phyloP scores from a whole-genome alignment of 2,113 vertebrate species.

The Synchiropus splendidus region DNA sequence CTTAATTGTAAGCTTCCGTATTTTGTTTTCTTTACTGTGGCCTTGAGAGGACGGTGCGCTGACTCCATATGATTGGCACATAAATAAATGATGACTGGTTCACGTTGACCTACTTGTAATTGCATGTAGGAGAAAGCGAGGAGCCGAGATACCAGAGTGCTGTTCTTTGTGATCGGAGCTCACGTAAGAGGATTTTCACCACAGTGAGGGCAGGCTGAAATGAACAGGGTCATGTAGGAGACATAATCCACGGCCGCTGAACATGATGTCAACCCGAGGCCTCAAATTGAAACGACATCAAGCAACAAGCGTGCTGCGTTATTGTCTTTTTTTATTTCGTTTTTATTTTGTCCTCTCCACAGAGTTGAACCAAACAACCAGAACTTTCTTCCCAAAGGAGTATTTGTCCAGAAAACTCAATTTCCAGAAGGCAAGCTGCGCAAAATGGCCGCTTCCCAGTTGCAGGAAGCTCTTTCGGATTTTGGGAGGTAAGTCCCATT shows the following conservation, averaged over 20 bases:
- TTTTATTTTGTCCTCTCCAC: constrained; percentile 12
- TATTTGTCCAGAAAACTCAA: constrained; percentile 59
- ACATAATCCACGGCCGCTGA: no score
- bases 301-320: no score
- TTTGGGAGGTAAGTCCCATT: constrained; percentile 56
- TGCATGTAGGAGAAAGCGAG: constrained; percentile 15
- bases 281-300: no score
- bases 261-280: no score
- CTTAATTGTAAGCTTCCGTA: no score
- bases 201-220: no score
- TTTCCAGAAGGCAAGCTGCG: constrained; percentile 65
- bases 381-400: constrained; percentile 63
- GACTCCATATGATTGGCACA: constrained; percentile 23
- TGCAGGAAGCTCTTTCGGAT: constrained; percentile 60
- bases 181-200: no score
- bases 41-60: constrained; percentile 9
- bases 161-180: no score
- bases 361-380: constrained; percentile 61
- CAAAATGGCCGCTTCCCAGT: constrained; percentile 66
- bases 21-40: no score
- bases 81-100: constrained; percentile 48
- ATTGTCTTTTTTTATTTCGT: background rate
- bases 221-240: no score
- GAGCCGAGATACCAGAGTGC: constrained; percentile 21
- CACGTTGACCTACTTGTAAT: constrained; percentile 35